A percentile compares a stretch with the other conserved stretches of the same genome.
These are phyloP conservation scores for Myotis vivesi DNA, from an alignment of 2,797 vertebrate species.

Conservation along the genomic window DNA sequence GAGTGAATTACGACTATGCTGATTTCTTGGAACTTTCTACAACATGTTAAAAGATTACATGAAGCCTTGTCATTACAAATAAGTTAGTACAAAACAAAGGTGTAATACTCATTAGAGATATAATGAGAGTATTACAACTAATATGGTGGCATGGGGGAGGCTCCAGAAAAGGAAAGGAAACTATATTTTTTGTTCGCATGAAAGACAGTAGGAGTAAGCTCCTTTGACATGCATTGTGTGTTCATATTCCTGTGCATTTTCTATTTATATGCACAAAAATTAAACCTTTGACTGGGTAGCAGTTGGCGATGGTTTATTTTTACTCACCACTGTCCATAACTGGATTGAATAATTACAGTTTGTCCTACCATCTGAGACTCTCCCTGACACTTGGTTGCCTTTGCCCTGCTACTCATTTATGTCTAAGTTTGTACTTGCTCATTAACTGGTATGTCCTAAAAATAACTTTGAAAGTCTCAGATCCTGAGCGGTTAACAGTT, in stretches of 20 bases:
- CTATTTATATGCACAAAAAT: slow-evolving; percentile 57
- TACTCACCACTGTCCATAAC: slow-evolving; percentile 51
- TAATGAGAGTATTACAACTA: slow-evolving; percentile 20
- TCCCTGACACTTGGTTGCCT: slow-evolving; percentile 66
- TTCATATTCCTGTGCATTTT: slow-evolving; percentile 45
- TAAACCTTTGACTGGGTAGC: slow-evolving; percentile 51
- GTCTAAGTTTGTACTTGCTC: slow-evolving; percentile 63
- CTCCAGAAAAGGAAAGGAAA: background rate
- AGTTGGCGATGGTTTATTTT: slow-evolving; percentile 65
- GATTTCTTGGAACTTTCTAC: background rate
- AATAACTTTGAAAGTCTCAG: slow-evolving; percentile 65
- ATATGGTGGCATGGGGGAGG: background rate
- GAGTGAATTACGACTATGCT: slow-evolving; percentile 21
- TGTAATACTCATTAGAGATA: slow-evolving; percentile 33
- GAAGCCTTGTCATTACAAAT: slow-evolving; percentile 40
- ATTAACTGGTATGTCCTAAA: slow-evolving; percentile 68
- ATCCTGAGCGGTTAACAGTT: slow-evolving; percentile 61
- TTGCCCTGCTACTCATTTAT: slow-evolving; percentile 54
- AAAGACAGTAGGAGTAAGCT: slow-evolving; percentile 51
- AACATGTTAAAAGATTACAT: background rate
- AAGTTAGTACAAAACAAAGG: background rate
- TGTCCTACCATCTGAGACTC: slow-evolving; percentile 67
- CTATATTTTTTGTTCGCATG: slow-evolving; percentile 26
- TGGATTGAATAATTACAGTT: slow-evolving; percentile 67
- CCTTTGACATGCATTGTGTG: slow-evolving; percentile 33